Evolutionary conservation across 2,797 vertebrate species (phyloP), one percentile per base, ranked within the genome.

Genomic region (Micromesistius poutassou): DNA sequence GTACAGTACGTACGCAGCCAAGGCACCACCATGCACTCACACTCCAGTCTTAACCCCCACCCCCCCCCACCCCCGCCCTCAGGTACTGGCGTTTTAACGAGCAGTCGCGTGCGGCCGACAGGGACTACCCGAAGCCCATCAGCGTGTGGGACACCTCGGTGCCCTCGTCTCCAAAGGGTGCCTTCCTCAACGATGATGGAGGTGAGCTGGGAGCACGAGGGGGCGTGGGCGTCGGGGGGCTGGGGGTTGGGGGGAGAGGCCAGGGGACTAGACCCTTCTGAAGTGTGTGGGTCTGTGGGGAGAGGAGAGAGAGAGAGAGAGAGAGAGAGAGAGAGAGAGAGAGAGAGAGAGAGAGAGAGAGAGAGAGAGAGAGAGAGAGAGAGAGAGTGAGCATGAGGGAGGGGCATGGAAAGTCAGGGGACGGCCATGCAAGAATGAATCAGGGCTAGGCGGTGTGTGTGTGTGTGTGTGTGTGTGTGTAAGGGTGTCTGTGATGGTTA

Each of bases 31-130:
- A 1, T 50, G 46, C 14, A 5, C 2, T 50, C 19, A 50, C 14
- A 50, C 46, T 19, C 5, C 1, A 5, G 1, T 19, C 46, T 68
- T 12, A 71, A 28, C 68, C 10, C 0, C 1, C 30, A n/a, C 40
- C 19, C 68, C 30, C 13, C 0, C 1, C 30, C 38, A 14, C 22
- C 16, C 77, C 73, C 50, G 36, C 42, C 50, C 50, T 8, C 88
- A 99, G 97, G 93, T 99, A 99, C 92, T 99, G 98, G 98, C 96
- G 98, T 80, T 99, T 98, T 84, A 97, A 96, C 0, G 98, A 99
- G 83, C 95, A 98, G 79, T 95, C 94, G 0, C 95, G 95, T 9
- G 88, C 90, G 0, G 96, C 94, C 31, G 97, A 98, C 86, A 90
- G 88, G 0, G 97, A 96, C 75, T 99, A 99, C 92, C 98, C 98